These are phyloP conservation scores for Perca flavescens DNA, from an alignment of 2,113 vertebrate genomes.

Conservation along the genomic window DNA sequence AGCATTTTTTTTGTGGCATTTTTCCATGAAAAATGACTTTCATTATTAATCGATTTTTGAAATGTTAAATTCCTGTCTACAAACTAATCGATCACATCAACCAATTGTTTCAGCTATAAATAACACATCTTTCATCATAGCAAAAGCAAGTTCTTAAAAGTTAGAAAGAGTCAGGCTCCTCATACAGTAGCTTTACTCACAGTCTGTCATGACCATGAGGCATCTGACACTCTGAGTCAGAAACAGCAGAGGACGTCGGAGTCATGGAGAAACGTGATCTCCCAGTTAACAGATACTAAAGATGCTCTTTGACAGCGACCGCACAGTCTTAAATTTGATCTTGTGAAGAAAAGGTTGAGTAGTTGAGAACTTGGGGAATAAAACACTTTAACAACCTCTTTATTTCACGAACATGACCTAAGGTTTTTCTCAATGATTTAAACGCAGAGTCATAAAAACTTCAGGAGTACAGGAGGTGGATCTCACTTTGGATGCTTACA, in stretches of 20 bases:
- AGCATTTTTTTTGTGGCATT: not conserved
- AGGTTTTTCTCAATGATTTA: conserved; percentile 44
- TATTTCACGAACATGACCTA: conserved; percentile 33
- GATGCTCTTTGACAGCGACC: not conserved
- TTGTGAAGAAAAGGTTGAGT: conserved; percentile 17
- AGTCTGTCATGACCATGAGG: conserved; percentile 16
- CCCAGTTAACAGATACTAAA: not conserved
- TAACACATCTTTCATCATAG: not conserved
- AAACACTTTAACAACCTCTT: conserved; percentile 49
- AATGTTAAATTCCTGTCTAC: not conserved
- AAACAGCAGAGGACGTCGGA: not conserved
- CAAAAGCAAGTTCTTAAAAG: not conserved
- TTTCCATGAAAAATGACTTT: not conserved
- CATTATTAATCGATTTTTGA: not conserved
- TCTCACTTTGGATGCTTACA: conserved; percentile 16
- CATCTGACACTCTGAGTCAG: conserved; percentile 32
- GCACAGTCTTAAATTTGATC: not conserved
- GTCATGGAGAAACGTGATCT: not conserved
- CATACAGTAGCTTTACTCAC: not conserved
- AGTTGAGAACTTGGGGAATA: conserved; percentile 10
- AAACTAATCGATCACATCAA: not conserved
- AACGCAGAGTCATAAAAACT: conserved; percentile 40
- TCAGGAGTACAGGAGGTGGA: conserved; percentile 9
- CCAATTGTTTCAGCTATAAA: not conserved
- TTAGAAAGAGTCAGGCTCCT: not conserved